Evolutionary conservation across 2,113 vertebrate species (phyloP).

Genomic region (Paradisaea rubra): DNA sequence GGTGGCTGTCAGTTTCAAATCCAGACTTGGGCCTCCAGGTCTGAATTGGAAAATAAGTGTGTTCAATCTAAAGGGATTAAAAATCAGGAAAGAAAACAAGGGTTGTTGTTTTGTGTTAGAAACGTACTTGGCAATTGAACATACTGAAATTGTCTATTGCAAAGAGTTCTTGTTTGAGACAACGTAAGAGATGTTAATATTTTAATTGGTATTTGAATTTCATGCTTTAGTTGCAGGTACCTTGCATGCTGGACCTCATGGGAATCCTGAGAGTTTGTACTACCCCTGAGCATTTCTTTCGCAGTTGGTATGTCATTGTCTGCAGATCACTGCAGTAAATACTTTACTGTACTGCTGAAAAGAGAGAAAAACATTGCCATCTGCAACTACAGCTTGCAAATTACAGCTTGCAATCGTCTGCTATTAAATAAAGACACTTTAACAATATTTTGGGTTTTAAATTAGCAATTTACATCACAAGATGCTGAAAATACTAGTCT

Average conservation of each 20-base stretch:
- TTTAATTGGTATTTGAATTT: constrained; percentile 14
- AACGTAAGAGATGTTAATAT: not conserved
- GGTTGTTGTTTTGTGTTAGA: not conserved
- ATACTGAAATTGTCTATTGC: not conserved
- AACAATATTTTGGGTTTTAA: constrained; percentile 82
- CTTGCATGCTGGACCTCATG: not conserved
- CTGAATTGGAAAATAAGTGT: constrained; percentile 46
- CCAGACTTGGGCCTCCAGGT: constrained; percentile 24
- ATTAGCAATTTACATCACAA: constrained; percentile 81
- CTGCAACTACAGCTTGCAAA: constrained; percentile 81
- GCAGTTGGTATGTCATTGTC: constrained; percentile 67
- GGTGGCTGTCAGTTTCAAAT: constrained; percentile 44
- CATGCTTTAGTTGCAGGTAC: not conserved
- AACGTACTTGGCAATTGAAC: not conserved
- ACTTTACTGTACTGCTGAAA: constrained; percentile 68
- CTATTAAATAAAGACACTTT: constrained; percentile 81
- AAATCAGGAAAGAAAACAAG: constrained; percentile 34
- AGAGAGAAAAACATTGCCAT: constrained; percentile 78
- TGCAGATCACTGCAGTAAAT: constrained; percentile 72
- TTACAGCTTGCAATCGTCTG: constrained; percentile 79
- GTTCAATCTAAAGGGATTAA: constrained; percentile 27
- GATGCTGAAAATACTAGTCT: constrained; percentile 75
- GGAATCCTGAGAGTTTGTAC: constrained; percentile 30
- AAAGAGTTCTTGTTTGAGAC: not conserved
- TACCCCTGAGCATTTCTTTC: constrained; percentile 50